Evolutionary conservation across 2,113 vertebrate species (phyloP), one percentile per base, ranked within the genome.

Genomic region (Gorsachius goisagi): DNA sequence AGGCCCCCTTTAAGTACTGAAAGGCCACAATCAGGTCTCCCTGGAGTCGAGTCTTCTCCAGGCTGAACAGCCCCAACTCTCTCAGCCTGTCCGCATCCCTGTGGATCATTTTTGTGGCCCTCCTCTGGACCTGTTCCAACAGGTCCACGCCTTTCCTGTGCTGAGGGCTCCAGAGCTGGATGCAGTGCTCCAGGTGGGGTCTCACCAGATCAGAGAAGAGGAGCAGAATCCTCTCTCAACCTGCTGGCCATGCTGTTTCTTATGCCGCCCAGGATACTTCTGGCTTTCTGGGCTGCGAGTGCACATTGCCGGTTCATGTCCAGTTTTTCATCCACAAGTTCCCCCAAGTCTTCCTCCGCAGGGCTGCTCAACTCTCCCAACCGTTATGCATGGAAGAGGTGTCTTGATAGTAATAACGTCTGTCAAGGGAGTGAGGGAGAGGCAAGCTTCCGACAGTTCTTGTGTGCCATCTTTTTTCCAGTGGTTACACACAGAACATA

Each of bases 211-310:
- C 2, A 0, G 30, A 41, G 6, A 6, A 39, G 50, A 66, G 41
- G 22, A 23, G 28, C 9, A 67, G 60, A 39, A 75, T 49, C 7
- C 15, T 85, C 56, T 15, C 49, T 76, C 1, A 5, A 14, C 27
- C n/a, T 39, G 27, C 50, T 75, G 50, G 50, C 27, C 49, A 6
- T 0, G 0, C 39, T 44, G 4, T 45, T 63, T 17, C 5, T 55
- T 5, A 35, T 10, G 26, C 15, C 53, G 20, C 32, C 39, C 3
- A 18, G n/a, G 50, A 33, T 45, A 39, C 1, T 0, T 15, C 37
- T 63, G 26, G 37, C 19, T 12, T 33, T 30, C 26, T 45, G 23
- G 26, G 32, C 58, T 85, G 21, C 1, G 3, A 47, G 32, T 0
- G 1, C 20, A 33, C 11, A 2, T 64, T 74, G 49, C 26, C 0